Evolutionary conservation across 2,113 vertebrate genomes (phyloP).

Genomic region (human): DNA sequence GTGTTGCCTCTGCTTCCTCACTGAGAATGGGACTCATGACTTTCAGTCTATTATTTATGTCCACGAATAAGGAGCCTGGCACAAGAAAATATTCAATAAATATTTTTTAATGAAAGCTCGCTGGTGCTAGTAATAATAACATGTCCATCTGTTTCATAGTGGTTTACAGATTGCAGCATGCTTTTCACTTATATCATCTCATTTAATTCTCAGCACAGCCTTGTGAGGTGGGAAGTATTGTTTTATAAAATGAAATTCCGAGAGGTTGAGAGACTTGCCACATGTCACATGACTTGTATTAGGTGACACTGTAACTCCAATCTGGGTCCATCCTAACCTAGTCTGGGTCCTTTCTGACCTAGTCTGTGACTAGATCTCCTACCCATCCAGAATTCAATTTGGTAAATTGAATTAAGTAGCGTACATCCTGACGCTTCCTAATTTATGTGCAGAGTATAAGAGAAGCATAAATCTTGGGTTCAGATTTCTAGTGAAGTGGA

Average conservation of each 20-base stretch:
- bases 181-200: neutral
- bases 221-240: neutral
- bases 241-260: neutral
- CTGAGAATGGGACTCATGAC: neutral
- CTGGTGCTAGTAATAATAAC: neutral
- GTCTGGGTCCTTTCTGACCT: no score
- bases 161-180: neutral
- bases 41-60: neutral
- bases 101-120: neutral
- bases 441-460: neutral
- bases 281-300: neutral
- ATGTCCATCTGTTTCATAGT: neutral
- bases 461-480: neutral
- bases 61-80: neutral
- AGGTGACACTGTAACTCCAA: neutral
- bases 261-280: neutral
- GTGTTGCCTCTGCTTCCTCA: neutral
- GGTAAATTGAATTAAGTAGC: no score
- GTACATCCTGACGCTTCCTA: neutral
- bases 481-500: constrained; percentile 11
- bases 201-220: neutral
- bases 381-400: no score
- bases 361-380: no score
- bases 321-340: neutral
- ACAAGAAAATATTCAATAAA: neutral